Conservation (phyloP, 92 coral and sea anemone genomes). For the Bergia puertoricense region DNA sequence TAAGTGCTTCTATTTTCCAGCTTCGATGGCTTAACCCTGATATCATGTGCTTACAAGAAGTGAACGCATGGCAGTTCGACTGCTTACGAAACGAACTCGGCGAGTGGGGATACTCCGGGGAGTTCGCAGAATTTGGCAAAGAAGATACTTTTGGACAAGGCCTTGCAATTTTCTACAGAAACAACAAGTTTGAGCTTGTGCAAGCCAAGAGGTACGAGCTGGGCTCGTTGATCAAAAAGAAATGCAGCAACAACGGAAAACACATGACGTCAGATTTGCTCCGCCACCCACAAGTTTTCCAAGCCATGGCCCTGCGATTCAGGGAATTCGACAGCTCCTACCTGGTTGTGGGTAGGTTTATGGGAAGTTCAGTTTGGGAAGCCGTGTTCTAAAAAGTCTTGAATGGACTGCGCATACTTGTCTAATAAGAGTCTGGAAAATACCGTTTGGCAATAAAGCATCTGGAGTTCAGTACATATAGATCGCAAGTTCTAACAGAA, state of each 20-base stretch:
- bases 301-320: background rate
- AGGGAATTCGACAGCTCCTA: background rate
- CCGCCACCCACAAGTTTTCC: slow-evolving; percentile 12
- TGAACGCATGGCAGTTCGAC: background rate
- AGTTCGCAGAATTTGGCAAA: background rate
- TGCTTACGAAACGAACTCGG: background rate
- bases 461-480: no score
- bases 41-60: slow-evolving; percentile 21
- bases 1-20: background rate
- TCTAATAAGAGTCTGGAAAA: no score
- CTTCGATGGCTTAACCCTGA: slow-evolving; percentile 9
- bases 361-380: background rate
- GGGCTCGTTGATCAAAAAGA: background rate
- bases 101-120: background rate
- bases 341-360: background rate
- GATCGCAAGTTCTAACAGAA: no score
- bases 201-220: background rate
- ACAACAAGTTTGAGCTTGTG: slow-evolving; percentile 1
- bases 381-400: no score
- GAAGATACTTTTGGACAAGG: background rate
- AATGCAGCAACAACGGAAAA: background rate
- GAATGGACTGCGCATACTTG: no score
- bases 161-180: slow-evolving; percentile 5
- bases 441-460: no score
- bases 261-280: background rate